phyloP scores from a whole-genome alignment of 1,140 invertebrate species.

The Platyura marginata region DNA sequence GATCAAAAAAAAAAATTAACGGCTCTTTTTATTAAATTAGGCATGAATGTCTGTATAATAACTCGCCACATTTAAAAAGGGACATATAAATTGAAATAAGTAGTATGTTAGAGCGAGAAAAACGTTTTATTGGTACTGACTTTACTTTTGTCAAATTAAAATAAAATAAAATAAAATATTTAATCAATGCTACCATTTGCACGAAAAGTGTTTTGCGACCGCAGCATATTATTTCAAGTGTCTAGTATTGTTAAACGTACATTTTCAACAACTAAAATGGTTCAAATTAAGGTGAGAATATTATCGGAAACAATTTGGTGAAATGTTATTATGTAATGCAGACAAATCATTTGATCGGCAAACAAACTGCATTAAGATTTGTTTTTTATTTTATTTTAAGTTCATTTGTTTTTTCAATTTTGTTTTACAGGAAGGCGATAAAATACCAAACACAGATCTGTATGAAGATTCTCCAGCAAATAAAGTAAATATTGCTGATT shows the following conservation, averaged over 20 bases:
- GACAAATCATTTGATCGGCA: not conserved
- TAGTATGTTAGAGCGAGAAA: too few relatives aligned
- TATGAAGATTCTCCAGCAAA: conserved; percentile 71
- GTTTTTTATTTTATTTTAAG: not conserved
- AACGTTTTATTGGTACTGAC: too few relatives aligned
- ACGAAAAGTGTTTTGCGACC: not conserved
- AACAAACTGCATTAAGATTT: not conserved
- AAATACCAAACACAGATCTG: conserved; percentile 58
- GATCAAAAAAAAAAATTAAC: not conserved
- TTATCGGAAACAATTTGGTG: not conserved
- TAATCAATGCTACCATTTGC: not conserved
- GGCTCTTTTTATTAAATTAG: not conserved
- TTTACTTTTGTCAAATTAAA: too few relatives aligned
- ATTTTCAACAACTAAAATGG: conserved; percentile 3
- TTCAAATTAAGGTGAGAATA: conserved; percentile 3
- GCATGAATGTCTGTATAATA: too few relatives aligned
- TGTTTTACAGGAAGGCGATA: conserved; percentile 56
- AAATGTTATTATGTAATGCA: not conserved
- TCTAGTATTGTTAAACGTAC: not conserved
- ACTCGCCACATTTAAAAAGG: too few relatives aligned
- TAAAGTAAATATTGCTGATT: conserved; percentile 59
- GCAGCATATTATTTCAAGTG: not conserved
- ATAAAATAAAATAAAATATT: not conserved
- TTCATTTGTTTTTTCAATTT: not conserved
- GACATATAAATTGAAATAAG: too few relatives aligned